Conservation (phyloP, 2,888 invertebrate genomes). For the Rhaphigaster nebulosa region DNA sequence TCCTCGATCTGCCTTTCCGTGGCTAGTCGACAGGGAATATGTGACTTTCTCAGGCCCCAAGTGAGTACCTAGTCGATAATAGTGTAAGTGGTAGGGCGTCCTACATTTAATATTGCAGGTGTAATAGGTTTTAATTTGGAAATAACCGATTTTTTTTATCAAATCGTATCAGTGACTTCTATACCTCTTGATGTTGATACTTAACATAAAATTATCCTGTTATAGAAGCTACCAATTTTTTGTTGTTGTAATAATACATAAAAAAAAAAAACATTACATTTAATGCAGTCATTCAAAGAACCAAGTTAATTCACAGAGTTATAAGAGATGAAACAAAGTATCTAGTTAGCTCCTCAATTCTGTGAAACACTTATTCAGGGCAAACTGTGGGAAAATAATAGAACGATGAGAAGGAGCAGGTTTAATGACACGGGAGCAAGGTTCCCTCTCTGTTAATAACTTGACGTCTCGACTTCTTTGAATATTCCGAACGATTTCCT, state of each 20-base stretch:
- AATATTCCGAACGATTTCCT: not conserved
- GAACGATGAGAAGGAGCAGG: conserved; percentile 48
- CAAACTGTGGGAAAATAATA: conserved; percentile 40
- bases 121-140: not conserved
- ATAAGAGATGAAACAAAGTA: not conserved
- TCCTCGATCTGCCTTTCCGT: not conserved
- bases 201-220: not conserved
- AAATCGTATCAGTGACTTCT: not conserved
- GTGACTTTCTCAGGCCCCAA: not conserved
- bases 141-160: not conserved
- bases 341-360: not conserved
- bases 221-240: not conserved
- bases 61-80: not conserved
- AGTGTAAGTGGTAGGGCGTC: not conserved
- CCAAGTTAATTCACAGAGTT: not conserved
- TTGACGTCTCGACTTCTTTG: not conserved
- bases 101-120: not conserved
- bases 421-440: conserved; percentile 47
- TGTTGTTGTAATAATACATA: not conserved
- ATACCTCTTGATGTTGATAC: not conserved
- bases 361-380: not conserved
- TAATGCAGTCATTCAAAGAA: not conserved
- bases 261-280: not conserved
- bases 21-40: conserved; percentile 12
- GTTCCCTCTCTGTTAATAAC: conserved; percentile 28